Conservation (phyloP, 2,888 invertebrate genomes). For the Hedya salicella region DNA sequence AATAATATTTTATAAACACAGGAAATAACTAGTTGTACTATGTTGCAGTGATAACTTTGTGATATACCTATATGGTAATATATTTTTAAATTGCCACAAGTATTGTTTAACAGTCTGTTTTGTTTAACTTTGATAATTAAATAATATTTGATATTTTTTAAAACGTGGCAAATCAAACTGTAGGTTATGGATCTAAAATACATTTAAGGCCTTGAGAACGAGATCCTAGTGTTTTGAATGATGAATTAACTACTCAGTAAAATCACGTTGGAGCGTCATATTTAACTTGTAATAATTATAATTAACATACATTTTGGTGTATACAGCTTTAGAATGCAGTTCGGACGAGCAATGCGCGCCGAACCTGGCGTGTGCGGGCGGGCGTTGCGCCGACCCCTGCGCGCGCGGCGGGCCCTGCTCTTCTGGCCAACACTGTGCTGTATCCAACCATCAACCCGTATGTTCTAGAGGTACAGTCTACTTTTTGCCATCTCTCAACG, state of each 20-base stretch:
- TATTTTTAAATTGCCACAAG: no score
- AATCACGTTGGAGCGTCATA: background rate
- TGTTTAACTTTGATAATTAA: no score
- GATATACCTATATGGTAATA: no score
- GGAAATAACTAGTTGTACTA: background rate
- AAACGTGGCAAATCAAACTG: no score
- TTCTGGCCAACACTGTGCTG: constrained; percentile 91
- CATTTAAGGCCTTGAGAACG: no score
- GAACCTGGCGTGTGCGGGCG: constrained; percentile 91
- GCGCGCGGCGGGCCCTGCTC: constrained; percentile 89
- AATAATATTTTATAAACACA: no score
- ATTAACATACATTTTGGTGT: constrained; percentile 47
- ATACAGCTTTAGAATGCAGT: constrained; percentile 91
- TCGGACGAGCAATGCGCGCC: constrained; percentile 91
- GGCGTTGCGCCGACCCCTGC: constrained; percentile 93
- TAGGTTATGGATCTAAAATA: no score
- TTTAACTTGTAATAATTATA: constrained; percentile 7
- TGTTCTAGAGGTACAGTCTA: constrained; percentile 88
- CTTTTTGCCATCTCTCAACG: background rate
- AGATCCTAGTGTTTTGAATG: background rate
- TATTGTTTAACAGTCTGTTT: no score
- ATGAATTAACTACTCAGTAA: background rate
- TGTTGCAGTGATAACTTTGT: background rate
- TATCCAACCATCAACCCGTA: constrained; percentile 92
- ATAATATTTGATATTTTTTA: no score